Base-by-base conservation (phyloP, 1,140 invertebrate genomes). In the Atta texana region DNA sequence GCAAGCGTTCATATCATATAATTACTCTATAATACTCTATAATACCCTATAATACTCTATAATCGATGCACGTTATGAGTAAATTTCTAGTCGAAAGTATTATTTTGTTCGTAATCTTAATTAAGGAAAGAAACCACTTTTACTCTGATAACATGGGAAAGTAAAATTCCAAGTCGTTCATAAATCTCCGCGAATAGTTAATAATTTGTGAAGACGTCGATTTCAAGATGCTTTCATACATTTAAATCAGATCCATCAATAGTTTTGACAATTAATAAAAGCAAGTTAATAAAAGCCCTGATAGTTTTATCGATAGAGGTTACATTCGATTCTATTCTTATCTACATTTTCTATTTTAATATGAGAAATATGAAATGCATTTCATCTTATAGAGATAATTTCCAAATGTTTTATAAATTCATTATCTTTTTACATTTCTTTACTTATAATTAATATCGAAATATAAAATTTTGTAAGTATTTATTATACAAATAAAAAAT, bases 181-280 rank as follows among this genome's bases (percentile, higher is more conserved):
- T 71, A 71, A 71, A 71, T 53, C 7, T 28, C 8, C 24, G 4
- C 28, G 7, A 64, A n/a, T 31, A 71, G 8, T 53, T 53, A 53
- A 71, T 53, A 31, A 31, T 71, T 53, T 53, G 44, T n/a, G 31
- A 28, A 24, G 6, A 16, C 44, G 8, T 69, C 39, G 21, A 5
- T 51, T 53, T 72, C 69, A n/a, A 72, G 6, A 18, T 24, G 24
- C 18, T 6, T 72, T 31, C 34, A 39, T 68, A 44, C 39, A 51
- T 51, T 71, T 44, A 18, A 71, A 71, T 72, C 21, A 72, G 24
- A 53, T 72, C 6, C 3, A 16, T 51, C 44, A 72, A 72, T 53
- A 72, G 16, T 51, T 8, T 53, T 28, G 24, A 72, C 44, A 53
- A 51, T 53, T 72, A 51, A 34, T 71, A 71, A 71, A 71, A 72